Percentiles rank a stretch among this genome's conserved stretches.
Conservation (phyloP, 1,140 invertebrate species). For the Sminthurides bifidus region DNA sequence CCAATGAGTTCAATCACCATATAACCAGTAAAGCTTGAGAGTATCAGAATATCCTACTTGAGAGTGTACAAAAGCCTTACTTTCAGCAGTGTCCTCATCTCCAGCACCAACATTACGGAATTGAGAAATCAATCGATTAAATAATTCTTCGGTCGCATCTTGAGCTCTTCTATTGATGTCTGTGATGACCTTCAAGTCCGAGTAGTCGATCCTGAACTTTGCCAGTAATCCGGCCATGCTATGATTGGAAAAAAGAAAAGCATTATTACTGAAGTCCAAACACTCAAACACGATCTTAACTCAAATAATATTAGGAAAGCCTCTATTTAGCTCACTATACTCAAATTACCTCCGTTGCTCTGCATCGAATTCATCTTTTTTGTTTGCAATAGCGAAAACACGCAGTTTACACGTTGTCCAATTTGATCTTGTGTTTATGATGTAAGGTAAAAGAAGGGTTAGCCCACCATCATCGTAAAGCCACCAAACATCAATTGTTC, state of each 20-base stretch:
- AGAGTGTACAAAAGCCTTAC: constrained; percentile 7
- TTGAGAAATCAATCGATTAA: constrained; percentile 54
- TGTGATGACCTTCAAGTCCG: constrained; percentile 76
- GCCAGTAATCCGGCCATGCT: constrained; percentile 88
- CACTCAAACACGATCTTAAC: neutral
- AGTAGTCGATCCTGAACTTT: constrained; percentile 94
- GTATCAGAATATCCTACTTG: neutral
- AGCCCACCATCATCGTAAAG: constrained; percentile 61
- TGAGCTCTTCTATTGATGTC: constrained; percentile 65
- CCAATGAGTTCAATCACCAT: constrained; percentile 36
- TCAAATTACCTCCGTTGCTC: constrained; percentile 71
- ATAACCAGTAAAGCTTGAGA: neutral
- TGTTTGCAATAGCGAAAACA: constrained; percentile 89
- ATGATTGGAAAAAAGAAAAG: constrained; percentile 35
- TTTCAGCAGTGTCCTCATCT: constrained; percentile 41
- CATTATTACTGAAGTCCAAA: neutral
- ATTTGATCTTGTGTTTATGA: constrained; percentile 71
- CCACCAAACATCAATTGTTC: constrained; percentile 96
- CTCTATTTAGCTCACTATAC: neutral
- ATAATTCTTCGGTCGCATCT: constrained; percentile 60
- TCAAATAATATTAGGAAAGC: neutral
- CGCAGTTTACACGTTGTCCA: constrained; percentile 79
- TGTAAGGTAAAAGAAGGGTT: constrained; percentile 72
- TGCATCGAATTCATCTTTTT: constrained; percentile 77
- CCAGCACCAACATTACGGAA: constrained; percentile 47